phyloP scores from a whole-genome alignment of 2,113 vertebrate genomes.

The Albula goreensis region DNA sequence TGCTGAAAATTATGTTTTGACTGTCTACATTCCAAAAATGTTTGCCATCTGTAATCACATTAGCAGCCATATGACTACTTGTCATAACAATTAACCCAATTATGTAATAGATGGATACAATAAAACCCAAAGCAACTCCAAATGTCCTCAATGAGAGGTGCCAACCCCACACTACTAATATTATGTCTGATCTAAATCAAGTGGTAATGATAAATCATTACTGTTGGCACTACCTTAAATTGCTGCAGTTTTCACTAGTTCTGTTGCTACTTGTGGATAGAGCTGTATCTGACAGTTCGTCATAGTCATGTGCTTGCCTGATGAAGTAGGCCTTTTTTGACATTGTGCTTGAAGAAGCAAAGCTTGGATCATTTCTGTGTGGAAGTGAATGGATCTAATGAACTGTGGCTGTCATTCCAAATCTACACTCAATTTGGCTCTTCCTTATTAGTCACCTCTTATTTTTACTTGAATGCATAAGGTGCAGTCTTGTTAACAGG shows the following conservation, averaged over 20 bases:
- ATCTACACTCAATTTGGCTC: background rate
- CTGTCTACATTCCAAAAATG: background rate
- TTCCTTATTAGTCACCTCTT: background rate
- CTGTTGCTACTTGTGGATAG: background rate
- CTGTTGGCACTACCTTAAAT: background rate
- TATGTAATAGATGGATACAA: background rate
- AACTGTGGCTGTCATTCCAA: background rate
- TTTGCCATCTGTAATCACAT: background rate
- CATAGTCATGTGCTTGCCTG: background rate
- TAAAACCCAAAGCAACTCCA: background rate
- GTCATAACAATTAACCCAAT: background rate
- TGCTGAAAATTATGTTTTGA: background rate
- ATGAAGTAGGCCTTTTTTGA: background rate
- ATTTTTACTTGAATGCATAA: background rate
- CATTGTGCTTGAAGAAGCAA: background rate
- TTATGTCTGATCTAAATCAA: background rate
- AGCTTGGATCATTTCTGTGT: conserved; percentile 2
- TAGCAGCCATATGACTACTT: background rate
- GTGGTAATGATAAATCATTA: background rate
- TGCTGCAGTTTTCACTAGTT: background rate
- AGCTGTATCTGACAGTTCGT: background rate
- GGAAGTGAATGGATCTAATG: background rate
- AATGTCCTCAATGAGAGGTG: background rate
- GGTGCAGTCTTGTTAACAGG: background rate
- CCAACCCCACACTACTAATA: background rate